Evolutionary conservation across 1,140 invertebrate species (phyloP).

Genomic region (Drosophila nikananu): DNA sequence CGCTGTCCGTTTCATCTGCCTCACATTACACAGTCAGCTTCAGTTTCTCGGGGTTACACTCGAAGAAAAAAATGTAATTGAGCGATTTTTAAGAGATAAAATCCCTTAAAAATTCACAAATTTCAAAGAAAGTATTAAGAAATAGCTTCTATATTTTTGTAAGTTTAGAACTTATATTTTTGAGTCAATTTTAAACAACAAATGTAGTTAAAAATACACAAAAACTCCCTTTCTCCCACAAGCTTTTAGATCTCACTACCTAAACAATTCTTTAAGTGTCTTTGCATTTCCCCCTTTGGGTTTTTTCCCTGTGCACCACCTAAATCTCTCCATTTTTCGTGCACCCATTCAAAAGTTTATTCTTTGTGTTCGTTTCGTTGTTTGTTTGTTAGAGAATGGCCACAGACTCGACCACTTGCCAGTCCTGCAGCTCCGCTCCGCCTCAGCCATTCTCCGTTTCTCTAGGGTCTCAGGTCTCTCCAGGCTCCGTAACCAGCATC

Average conservation of each 20-base stretch:
- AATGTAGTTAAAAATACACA: not conserved
- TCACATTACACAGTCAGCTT: conserved; percentile 66
- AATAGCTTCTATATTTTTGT: not conserved
- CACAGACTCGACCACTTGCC: conserved; percentile 48
- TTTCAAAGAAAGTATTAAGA: too few relatives aligned
- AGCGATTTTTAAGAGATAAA: too few relatives aligned
- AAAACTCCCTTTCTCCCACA: not conserved
- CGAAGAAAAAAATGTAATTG: not conserved
- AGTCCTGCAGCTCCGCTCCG: conserved; percentile 24
- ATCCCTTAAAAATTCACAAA: not conserved
- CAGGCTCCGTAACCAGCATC: conserved; percentile 9
- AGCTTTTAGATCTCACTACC: not conserved
- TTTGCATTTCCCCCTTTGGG: not conserved
- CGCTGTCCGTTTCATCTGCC: conserved; percentile 73
- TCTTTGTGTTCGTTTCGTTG: conserved; percentile 42
- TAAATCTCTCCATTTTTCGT: conserved; percentile 15
- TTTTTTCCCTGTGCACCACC: conserved; percentile 6
- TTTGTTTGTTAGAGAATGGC: conserved; percentile 44
- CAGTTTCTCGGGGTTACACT: conserved; percentile 39
- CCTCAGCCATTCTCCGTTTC: conserved; percentile 8
- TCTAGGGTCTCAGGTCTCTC: conserved; percentile 13
- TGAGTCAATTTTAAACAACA: too few relatives aligned
- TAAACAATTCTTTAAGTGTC: not conserved
- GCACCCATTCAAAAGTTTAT: conserved; percentile 43
- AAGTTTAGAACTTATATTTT: not conserved